Evolutionary conservation across 2,888 invertebrate genomes (phyloP).

Genomic region (Oxytorus armatus): DNA sequence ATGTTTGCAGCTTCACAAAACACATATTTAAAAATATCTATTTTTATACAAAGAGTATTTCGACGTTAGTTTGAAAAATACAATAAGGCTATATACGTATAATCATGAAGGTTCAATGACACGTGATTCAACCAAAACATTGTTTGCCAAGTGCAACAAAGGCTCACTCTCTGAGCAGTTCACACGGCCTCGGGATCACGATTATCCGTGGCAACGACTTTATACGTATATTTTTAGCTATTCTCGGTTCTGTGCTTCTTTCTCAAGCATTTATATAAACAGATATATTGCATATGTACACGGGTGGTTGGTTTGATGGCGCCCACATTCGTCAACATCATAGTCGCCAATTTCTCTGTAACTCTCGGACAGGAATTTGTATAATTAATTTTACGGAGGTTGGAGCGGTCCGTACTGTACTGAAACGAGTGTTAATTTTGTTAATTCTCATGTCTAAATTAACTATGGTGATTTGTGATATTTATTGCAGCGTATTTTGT

Average conservation of each 20-base stretch:
- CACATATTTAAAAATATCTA: no score
- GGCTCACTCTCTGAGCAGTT: background rate
- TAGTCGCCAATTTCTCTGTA: slow-evolving; percentile 3
- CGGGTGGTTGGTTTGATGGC: background rate
- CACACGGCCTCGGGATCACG: slow-evolving; percentile 6
- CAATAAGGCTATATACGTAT: background rate
- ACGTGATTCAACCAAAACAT: slow-evolving; percentile 35
- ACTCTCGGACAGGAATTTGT: no score
- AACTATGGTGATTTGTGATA: no score
- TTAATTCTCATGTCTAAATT: no score
- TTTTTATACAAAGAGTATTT: no score
- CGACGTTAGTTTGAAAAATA: background rate
- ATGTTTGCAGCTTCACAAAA: no score
- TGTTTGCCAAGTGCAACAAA: slow-evolving; percentile 27
- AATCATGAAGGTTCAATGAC: slow-evolving; percentile 46
- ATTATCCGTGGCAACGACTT: slow-evolving; percentile 39
- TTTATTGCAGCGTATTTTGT: no score
- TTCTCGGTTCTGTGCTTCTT: slow-evolving; percentile 28
- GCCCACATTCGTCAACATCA: slow-evolving; percentile 2
- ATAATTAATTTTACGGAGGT: no score
- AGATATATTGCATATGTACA: background rate
- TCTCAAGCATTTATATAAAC: background rate
- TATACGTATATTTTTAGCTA: slow-evolving; percentile 56
- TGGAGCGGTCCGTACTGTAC: no score
- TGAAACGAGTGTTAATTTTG: no score